Evolutionary conservation across 2,797 vertebrate species (phyloP).

Genomic region (Hydrophis major): DNA sequence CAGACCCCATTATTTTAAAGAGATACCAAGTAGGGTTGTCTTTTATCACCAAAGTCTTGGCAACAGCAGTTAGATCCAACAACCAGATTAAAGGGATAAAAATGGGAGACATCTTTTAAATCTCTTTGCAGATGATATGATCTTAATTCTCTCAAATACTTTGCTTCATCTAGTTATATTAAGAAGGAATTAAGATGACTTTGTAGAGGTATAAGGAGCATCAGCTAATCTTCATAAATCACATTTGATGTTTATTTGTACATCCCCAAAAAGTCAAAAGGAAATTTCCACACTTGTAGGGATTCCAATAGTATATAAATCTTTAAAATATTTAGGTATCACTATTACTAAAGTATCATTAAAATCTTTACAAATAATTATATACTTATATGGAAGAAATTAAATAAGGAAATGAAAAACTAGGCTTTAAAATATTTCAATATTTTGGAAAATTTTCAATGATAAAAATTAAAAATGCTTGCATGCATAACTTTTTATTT

Average conservation of each 20-base stretch:
- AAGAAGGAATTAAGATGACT: neutral
- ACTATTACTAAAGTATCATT: neutral
- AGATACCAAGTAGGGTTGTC: neutral
- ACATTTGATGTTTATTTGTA: neutral
- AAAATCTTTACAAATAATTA: neutral
- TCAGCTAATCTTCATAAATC: neutral
- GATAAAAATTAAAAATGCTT: neutral
- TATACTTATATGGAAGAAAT: neutral
- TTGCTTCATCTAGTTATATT: neutral
- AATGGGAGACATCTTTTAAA: neutral
- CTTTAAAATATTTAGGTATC: neutral
- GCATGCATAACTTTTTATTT: neutral
- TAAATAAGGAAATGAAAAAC: neutral
- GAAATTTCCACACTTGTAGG: neutral
- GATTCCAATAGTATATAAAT: neutral
- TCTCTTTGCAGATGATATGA: neutral
- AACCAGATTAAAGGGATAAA: neutral
- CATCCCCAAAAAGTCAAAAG: neutral
- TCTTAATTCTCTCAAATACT: neutral
- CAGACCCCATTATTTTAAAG: neutral
- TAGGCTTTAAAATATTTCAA: neutral
- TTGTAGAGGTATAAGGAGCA: neutral
- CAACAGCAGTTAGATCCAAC: neutral
- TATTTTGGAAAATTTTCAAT: neutral
- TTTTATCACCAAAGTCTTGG: neutral